phyloP scores from a whole-genome alignment of 2,113 vertebrate species.

The Ibidorhyncha struthersii region DNA sequence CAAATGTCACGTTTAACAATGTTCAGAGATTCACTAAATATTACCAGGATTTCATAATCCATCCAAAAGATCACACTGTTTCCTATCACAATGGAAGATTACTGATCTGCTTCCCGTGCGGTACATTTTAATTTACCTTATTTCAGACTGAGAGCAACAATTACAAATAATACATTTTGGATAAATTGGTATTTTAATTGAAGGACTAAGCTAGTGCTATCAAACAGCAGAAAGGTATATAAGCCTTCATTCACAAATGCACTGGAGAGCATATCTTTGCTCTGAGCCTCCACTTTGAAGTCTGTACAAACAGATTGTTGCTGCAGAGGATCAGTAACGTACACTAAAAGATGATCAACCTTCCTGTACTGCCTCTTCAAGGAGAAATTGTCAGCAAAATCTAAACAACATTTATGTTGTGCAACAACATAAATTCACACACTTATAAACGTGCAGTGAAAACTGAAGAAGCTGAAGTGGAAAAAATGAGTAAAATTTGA shows the following conservation, averaged over 20 bases:
- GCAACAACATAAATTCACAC: background rate
- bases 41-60: background rate
- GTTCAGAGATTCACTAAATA: background rate
- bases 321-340: background rate
- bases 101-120: background rate
- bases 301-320: background rate
- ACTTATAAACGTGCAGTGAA: background rate
- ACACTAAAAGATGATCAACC: background rate
- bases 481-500: background rate
- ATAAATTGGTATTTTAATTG: background rate
- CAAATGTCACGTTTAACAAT: background rate
- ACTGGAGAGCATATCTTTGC: background rate
- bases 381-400: background rate
- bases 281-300: background rate
- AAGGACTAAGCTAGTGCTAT: background rate
- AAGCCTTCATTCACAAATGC: background rate
- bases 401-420: too few species aligned
- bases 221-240: background rate
- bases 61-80: background rate
- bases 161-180: background rate
- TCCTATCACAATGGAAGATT: background rate
- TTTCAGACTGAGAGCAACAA: background rate
- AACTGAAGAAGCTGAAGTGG: background rate
- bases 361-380: background rate
- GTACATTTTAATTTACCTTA: background rate